Evolutionary conservation across 1,140 invertebrate genomes (phyloP).

Genomic region (Gonatopus flavifemur): DNA sequence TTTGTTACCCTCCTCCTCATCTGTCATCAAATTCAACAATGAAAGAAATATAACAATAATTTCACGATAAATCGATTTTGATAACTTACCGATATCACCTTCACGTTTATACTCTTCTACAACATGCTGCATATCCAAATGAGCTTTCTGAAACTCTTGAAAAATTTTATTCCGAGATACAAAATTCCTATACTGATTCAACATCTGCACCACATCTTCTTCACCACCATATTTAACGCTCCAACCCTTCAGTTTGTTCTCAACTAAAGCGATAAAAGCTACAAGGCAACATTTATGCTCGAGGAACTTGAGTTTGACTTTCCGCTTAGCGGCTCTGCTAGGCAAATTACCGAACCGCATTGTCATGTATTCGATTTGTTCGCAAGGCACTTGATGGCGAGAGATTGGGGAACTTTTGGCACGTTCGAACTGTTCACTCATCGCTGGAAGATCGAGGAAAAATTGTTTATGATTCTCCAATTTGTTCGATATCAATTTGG

Average conservation of each 20-base stretch:
- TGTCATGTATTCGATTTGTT: slow-evolving; percentile 81
- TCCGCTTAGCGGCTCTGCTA: slow-evolving; percentile 71
- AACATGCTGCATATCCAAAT: slow-evolving; percentile 87
- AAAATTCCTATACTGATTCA: slow-evolving; percentile 89
- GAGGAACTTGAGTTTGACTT: slow-evolving; percentile 82
- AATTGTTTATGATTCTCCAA: slow-evolving; percentile 88
- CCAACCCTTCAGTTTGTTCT: slow-evolving; percentile 86
- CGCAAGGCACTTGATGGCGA: slow-evolving; percentile 65
- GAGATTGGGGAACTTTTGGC: slow-evolving; percentile 65
- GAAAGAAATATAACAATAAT: slow-evolving; percentile 9
- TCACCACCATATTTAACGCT: slow-evolving; percentile 84
- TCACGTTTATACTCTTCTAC: slow-evolving; percentile 89
- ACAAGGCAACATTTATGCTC: slow-evolving; percentile 92
- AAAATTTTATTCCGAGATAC: slow-evolving; percentile 90
- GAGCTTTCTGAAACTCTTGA: slow-evolving; percentile 92
- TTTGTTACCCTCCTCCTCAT: slow-evolving; percentile 71
- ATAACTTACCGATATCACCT: slow-evolving; percentile 70
- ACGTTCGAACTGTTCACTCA: slow-evolving; percentile 75
- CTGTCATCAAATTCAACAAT: slow-evolving; percentile 59
- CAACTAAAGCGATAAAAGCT: slow-evolving; percentile 85
- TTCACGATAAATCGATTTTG: background rate
- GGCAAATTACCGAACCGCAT: slow-evolving; percentile 72
- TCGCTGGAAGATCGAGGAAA: slow-evolving; percentile 78
- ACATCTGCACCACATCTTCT: slow-evolving; percentile 78
- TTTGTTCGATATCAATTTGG: slow-evolving; percentile 81